Evolutionary conservation across 1,140 invertebrate genomes (phyloP).

Genomic region (Tetragnatha versicolor): DNA sequence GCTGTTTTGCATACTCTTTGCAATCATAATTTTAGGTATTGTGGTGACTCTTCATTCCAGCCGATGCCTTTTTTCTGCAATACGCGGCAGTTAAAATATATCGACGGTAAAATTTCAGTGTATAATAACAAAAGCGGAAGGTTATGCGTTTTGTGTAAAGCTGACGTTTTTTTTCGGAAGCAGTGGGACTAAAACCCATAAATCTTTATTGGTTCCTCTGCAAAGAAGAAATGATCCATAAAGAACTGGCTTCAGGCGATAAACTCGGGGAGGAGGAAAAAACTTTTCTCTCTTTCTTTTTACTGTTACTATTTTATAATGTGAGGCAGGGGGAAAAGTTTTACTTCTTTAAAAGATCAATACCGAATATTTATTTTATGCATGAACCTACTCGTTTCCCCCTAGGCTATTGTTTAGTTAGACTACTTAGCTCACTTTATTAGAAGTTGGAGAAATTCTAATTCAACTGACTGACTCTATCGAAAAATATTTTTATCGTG

Average conservation of each 20-base stretch:
- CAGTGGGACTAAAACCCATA: background rate
- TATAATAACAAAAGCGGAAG: conserved; percentile 4
- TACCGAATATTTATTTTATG: background rate
- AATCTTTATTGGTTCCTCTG: conserved; percentile 25
- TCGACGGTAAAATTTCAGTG: background rate
- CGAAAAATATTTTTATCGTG: no score
- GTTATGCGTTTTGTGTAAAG: conserved; percentile 15
- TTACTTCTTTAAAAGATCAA: background rate
- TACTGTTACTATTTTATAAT: background rate
- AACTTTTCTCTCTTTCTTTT: conserved; percentile 12
- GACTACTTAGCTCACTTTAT: no score
- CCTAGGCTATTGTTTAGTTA: background rate
- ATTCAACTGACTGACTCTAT: no score
- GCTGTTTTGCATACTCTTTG: no score
- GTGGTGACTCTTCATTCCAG: no score
- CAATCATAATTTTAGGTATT: no score
- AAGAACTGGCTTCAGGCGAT: conserved; percentile 7
- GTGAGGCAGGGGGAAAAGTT: background rate
- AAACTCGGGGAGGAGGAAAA: background rate
- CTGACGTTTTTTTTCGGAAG: conserved; percentile 2
- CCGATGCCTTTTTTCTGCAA: no score
- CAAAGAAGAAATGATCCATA: conserved; percentile 16
- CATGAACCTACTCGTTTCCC: background rate
- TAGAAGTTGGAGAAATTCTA: no score
- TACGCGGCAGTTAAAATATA: no score